Conservation (phyloP, 2,888 invertebrate genomes). For the Vandiemenella viatica region DNA sequence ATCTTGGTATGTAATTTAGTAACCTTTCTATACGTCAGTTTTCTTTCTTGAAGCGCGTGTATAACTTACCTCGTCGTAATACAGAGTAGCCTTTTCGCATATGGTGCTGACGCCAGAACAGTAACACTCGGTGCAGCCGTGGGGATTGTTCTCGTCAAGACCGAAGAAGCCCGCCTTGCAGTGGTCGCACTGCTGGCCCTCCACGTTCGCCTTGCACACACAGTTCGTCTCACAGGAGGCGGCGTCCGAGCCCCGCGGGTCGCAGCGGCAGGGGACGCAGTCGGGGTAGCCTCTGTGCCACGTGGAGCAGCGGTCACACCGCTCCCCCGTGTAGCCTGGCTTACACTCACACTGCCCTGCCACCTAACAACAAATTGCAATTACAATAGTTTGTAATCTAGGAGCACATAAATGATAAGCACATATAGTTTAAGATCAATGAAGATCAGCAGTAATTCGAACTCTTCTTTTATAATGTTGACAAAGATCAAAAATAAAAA, state of each 20-base stretch:
- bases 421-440: too few relatives aligned
- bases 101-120: conserved; percentile 68
- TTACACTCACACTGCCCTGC: conserved; percentile 67
- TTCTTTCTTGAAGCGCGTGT: too few relatives aligned
- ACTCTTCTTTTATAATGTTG: too few relatives aligned
- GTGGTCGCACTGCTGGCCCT: conserved; percentile 68
- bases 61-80: conserved; percentile 19
- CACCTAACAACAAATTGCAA: conserved; percentile 23
- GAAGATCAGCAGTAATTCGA: too few relatives aligned
- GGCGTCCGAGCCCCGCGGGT: conserved; percentile 48
- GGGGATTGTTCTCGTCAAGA: conserved; percentile 46
- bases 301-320: conserved; percentile 68
- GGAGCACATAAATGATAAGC: too few relatives aligned
- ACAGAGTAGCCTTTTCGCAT: conserved; percentile 41
- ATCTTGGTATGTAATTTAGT: too few relatives aligned
- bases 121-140: conserved; percentile 80
- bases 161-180: conserved; percentile 77
- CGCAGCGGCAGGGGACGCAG: conserved; percentile 78
- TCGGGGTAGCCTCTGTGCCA: conserved; percentile 65
- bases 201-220: conserved; percentile 64
- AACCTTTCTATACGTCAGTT: too few relatives aligned
- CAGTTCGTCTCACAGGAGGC: conserved; percentile 58
- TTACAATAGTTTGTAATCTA: neutral
- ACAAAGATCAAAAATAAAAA: too few relatives aligned
- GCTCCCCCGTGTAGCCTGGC: conserved; percentile 62